A percentile compares a stretch with the other conserved stretches of the same genome.
phyloP scores from a whole-genome alignment of 2,113 vertebrate species.

The Ranitomeya imitator region DNA sequence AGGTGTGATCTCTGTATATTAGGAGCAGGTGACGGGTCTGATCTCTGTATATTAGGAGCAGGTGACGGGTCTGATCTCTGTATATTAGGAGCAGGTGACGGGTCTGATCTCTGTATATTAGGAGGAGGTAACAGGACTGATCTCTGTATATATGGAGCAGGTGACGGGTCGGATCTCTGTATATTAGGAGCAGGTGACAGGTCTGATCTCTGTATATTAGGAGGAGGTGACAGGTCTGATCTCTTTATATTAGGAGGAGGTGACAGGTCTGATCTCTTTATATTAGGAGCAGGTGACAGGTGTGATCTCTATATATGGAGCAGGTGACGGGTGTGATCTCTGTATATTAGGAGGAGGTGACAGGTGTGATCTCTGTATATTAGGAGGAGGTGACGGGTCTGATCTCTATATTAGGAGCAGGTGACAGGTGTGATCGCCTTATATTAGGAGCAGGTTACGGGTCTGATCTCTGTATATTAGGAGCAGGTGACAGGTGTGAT shows the following conservation, averaged over 20 bases:
- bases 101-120: background rate
- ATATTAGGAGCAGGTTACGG: background rate
- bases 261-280: too few species aligned
- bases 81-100: too few species aligned
- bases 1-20: too few species aligned
- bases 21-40: too few species aligned
- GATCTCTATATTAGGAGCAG: background rate
- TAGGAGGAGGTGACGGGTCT: background rate
- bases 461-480: too few species aligned
- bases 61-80: too few species aligned
- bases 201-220: background rate
- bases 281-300: too few species aligned
- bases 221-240: background rate
- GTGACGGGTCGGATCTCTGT: background rate
- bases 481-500: too few species aligned
- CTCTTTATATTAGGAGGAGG: constrained; percentile 7
- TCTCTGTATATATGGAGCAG: too few species aligned
- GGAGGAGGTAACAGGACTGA: background rate
- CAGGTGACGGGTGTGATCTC: background rate
- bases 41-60: too few species aligned
- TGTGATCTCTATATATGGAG: too few species aligned
- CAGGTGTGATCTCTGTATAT: background rate
- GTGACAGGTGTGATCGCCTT: background rate
- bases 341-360: background rate
- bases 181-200: background rate